Evolutionary conservation across 1,140 invertebrate species (phyloP), one percentile per base, ranked within the genome.

Genomic region (Scaptomyza graminum): DNA sequence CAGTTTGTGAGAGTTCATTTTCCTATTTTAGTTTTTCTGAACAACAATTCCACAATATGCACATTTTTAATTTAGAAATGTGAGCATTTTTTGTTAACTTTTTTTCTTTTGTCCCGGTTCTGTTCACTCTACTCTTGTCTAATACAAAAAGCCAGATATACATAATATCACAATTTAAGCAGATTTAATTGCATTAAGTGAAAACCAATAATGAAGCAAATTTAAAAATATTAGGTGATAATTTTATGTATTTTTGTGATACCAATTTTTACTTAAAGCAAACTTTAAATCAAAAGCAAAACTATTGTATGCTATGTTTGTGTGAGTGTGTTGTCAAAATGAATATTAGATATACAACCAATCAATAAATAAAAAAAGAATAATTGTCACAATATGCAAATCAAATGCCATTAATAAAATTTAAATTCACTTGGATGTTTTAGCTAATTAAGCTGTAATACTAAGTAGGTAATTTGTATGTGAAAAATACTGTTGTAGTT

Each of bases 191-290:
- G n/a, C 6, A 50, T 50, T 3, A 31, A 25, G 12, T 7, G 12
- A 11, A 43, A 54, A n/a, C 34, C 37, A 54, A 12, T 34, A 51
- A 41, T 7, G 13, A 15, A 6, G 5, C 16, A 41, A 18, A 7
- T 39, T 55, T 41, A 28, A 50, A 39, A 39, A 79, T 74, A 54
- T 64, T 62, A 76, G 81, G 79, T 81, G 79, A 81, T 79, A 62
- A 82, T 82, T 83, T 31, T 60, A 50, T 83, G 70, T 75, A 64
- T 80, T 73, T 81, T 87, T 77, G 82, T 87, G 82, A 85, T 81
- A 85, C 63, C 63, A 64, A 47, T 81, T 41, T 78, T 69, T 57
- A 46, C 52, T 63, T 61, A 28, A 49, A 25, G 15, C 28, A 34
- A 55, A 43, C 60, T 46, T 28, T 7, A 15, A 15, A 70, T 12